Evolutionary conservation across 2,888 invertebrate genomes (phyloP).

Genomic region (Cactoblastis cactorum): DNA sequence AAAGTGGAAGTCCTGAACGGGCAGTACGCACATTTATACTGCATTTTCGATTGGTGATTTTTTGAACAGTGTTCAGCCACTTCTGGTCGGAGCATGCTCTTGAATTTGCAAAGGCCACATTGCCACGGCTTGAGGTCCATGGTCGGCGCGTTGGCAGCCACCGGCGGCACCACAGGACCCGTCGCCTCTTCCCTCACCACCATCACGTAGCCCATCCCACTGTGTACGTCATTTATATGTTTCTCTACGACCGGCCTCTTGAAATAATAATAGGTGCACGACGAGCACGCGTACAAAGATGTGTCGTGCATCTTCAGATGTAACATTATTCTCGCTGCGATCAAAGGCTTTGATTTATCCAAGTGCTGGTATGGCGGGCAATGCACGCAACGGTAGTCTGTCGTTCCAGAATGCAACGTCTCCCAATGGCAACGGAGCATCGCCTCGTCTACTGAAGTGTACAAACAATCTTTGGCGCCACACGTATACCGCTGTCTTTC

Average conservation of each 20-base stretch:
- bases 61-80: constrained; percentile 79
- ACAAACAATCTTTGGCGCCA: constrained; percentile 84
- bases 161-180: constrained; percentile 27
- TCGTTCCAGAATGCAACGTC: constrained; percentile 82
- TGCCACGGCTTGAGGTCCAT: constrained; percentile 83
- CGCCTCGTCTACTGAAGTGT: constrained; percentile 84
- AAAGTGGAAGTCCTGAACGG: constrained; percentile 73
- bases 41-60: constrained; percentile 82
- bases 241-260: constrained; percentile 81
- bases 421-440: constrained; percentile 86
- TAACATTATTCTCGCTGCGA: constrained; percentile 81
- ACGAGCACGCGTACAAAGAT: constrained; percentile 84
- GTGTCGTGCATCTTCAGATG: constrained; percentile 89
- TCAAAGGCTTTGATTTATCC: constrained; percentile 62
- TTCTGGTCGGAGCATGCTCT: constrained; percentile 79
- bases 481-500: constrained; percentile 83
- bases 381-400: constrained; percentile 84
- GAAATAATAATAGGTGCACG: constrained; percentile 83
- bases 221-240: constrained; percentile 83
- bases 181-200: constrained; percentile 53
- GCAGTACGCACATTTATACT: constrained; percentile 86
- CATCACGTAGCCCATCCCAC: constrained; percentile 56
- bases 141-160: constrained; percentile 40
- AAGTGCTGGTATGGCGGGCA: constrained; percentile 80
- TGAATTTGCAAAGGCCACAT: constrained; percentile 83